Conservation (phyloP, 2,113 vertebrate genomes). For the Protomyctophum bolini region DNA sequence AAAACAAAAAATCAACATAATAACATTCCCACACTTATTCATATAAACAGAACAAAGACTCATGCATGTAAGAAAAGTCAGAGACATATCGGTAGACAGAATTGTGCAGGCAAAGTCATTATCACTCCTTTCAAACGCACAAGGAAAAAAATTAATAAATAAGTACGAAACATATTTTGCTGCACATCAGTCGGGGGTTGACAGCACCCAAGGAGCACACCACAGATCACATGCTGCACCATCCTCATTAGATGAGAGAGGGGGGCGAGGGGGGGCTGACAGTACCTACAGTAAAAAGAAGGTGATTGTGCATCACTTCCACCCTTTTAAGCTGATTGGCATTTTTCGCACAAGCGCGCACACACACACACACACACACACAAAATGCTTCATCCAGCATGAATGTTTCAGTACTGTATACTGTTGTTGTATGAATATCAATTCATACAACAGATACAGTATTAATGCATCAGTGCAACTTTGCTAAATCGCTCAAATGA, state of each 20-base stretch:
- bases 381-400: conserved; percentile 9
- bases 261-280: conserved; percentile 46
- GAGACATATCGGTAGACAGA: conserved; percentile 1
- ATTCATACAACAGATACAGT: too few species aligned
- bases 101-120: conserved; percentile 47
- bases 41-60: neutral
- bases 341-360: neutral
- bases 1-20: too few species aligned
- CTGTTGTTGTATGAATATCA: too few species aligned
- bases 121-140: conserved; percentile 32
- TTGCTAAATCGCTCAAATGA: neutral
- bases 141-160: neutral
- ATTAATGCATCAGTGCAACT: too few species aligned
- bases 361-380: neutral
- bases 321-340: neutral
- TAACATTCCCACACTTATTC: too few species aligned
- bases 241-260: conserved; percentile 56
- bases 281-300: conserved; percentile 61
- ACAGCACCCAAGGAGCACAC: conserved; percentile 46
- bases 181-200: conserved; percentile 50
- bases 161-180: conserved; percentile 27
- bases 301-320: conserved; percentile 54
- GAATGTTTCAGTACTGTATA: too few species aligned
- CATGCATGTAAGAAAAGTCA: neutral
- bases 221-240: conserved; percentile 49